Percentiles rank a stretch among this genome's conserved stretches.
These are phyloP conservation scores for Ametastegia equiseti DNA, from an alignment of 2,888 invertebrate species.

Conservation along the genomic window DNA sequence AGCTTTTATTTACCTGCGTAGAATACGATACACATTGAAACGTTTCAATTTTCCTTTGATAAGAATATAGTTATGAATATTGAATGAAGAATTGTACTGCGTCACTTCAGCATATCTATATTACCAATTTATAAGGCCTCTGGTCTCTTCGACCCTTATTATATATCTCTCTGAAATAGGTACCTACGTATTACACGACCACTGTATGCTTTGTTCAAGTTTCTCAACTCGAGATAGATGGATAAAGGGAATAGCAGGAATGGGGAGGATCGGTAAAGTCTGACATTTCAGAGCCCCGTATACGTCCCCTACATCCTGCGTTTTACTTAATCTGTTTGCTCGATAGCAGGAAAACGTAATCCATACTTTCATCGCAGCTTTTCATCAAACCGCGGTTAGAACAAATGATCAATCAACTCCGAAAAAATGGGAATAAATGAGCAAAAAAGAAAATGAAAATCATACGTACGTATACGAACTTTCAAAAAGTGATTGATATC, in stretches of 20 bases:
- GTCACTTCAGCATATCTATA: too few species aligned
- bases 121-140: too few species aligned
- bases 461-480: too few species aligned
- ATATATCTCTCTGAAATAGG: neutral
- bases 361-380: neutral
- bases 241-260: neutral
- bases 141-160: neutral
- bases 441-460: too few species aligned
- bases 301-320: neutral
- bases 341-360: neutral
- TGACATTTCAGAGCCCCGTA: constrained; percentile 2
- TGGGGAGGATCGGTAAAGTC: neutral
- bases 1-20: too few species aligned
- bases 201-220: too few species aligned
- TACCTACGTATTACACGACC: too few species aligned
- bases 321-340: neutral
- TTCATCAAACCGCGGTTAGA: neutral
- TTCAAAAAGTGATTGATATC: too few species aligned
- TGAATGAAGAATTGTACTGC: too few species aligned
- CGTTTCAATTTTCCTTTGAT: too few species aligned
- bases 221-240: neutral
- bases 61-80: too few species aligned
- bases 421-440: neutral
- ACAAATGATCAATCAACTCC: neutral
- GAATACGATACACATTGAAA: too few species aligned